Evolutionary conservation across 1,140 invertebrate genomes (phyloP).

Genomic region (Campoletis sonorensis): DNA sequence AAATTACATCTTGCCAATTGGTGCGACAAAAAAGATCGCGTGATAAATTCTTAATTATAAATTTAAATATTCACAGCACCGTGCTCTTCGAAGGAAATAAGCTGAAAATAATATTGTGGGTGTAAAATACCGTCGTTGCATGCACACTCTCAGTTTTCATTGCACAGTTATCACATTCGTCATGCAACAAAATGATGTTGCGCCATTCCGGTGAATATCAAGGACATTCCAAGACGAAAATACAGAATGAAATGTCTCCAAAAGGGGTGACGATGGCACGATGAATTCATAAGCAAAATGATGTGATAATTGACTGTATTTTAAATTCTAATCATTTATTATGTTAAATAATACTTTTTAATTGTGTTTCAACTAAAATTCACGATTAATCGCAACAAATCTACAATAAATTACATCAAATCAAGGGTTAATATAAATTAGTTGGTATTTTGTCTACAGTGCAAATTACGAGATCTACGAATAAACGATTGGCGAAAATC

Average conservation of each 20-base stretch:
- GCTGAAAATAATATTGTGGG: constrained; percentile 36
- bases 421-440: not conserved
- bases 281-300: constrained; percentile 27
- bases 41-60: not conserved
- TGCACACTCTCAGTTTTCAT: constrained; percentile 33
- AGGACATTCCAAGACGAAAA: constrained; percentile 39
- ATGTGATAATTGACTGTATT: not conserved
- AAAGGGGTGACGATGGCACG: constrained; percentile 1
- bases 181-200: constrained; percentile 29
- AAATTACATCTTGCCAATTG: not conserved
- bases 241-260: constrained; percentile 23
- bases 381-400: not conserved
- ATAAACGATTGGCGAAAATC: not conserved
- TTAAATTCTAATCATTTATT: not conserved
- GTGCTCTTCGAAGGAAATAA: not conserved
- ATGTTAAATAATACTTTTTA: not conserved
- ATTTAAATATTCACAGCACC: too few relatives aligned
- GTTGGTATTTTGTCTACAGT: not conserved
- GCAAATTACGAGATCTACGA: constrained; percentile 6
- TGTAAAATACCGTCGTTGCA: constrained; percentile 29
- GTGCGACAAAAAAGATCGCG: not conserved
- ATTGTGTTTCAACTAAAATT: not conserved
- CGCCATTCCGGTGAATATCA: constrained; percentile 26
- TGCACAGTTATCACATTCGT: constrained; percentile 30
- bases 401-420: constrained; percentile 2